phyloP scores from a whole-genome alignment of 2,113 vertebrate species.

The Piaya cayana region DNA sequence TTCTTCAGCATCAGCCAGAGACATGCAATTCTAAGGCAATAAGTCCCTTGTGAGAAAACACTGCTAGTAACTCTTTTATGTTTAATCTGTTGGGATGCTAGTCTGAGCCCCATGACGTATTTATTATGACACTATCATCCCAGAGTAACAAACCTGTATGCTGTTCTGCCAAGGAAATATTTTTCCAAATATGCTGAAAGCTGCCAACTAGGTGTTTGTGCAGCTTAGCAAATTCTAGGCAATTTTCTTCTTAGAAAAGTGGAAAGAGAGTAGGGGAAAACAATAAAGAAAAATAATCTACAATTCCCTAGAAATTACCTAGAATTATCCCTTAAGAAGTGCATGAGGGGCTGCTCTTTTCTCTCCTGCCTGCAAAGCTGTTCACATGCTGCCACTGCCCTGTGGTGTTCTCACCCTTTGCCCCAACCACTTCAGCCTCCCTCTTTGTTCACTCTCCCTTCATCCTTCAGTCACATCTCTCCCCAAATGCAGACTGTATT shows the following conservation, averaged over 20 bases:
- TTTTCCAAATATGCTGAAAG: slow-evolving; percentile 38
- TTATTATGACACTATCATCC: neutral
- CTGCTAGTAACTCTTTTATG: neutral
- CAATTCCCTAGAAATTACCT: neutral
- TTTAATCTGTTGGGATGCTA: neutral
- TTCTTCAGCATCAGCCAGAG: neutral
- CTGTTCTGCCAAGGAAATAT: neutral
- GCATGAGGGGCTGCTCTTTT: neutral
- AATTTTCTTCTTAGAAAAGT: slow-evolving; percentile 42
- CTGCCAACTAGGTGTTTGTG: slow-evolving; percentile 36
- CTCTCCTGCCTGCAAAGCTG: neutral
- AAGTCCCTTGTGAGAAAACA: neutral
- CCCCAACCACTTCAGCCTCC: neutral
- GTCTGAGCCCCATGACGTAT: neutral
- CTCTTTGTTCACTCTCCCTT: neutral
- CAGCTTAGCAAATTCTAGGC: slow-evolving; percentile 36
- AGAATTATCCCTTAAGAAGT: neutral
- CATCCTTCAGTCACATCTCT: fast-evolving
- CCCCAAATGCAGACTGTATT: neutral
- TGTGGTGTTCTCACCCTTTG: fast-evolving
- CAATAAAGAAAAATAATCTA: neutral
- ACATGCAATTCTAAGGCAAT: neutral
- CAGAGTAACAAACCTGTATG: neutral
- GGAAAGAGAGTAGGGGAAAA: neutral
- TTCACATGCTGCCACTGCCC: fast-evolving